These are phyloP conservation scores for Petroica traversi DNA, from an alignment of 2,113 vertebrate genomes.

Conservation along the genomic window DNA sequence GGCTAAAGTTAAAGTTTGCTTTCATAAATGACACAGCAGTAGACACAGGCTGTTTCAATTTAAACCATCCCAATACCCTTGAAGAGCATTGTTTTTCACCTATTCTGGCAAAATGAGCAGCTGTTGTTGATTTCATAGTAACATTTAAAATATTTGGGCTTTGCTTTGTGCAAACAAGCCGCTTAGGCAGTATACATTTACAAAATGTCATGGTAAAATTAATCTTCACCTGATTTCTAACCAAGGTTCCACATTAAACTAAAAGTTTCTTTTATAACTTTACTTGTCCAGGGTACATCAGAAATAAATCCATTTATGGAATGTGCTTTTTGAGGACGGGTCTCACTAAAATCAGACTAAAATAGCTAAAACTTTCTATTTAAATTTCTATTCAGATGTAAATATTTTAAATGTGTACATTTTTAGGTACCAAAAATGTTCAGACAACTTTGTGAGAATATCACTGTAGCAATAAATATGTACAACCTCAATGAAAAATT, in stretches of 20 bases:
- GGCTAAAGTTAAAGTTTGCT: fast-evolving
- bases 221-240: background rate
- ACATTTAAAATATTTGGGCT: background rate
- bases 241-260: background rate
- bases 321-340: background rate
- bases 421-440: background rate
- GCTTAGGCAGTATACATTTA: background rate
- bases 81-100: background rate
- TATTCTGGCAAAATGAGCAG: background rate
- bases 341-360: background rate
- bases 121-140: background rate
- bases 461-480: background rate
- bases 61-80: background rate
- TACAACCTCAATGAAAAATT: background rate
- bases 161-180: background rate
- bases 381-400: background rate
- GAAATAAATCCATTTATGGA: background rate
- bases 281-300: background rate
- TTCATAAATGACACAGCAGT: background rate
- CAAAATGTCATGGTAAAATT: background rate
- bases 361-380: background rate
- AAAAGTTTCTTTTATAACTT: background rate
- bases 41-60: background rate
- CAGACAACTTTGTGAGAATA: background rate
- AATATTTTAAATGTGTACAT: background rate